A percentile compares a stretch with the other conserved stretches of the same genome.
These are phyloP conservation scores for Mustela nigripes DNA, from an alignment of 2,113 vertebrate species.

Conservation along the genomic window DNA sequence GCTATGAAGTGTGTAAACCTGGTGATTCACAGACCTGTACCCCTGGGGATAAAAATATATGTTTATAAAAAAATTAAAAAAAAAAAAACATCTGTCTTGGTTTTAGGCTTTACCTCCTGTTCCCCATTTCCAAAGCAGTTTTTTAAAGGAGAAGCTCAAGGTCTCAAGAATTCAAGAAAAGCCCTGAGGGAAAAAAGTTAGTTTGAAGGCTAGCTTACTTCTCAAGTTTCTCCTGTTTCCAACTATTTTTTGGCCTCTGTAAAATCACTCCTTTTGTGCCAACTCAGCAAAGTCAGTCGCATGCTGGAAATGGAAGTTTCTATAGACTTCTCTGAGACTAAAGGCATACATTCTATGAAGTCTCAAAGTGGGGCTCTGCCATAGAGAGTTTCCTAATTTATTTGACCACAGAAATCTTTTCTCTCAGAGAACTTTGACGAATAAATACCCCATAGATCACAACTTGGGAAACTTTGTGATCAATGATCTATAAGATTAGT, in stretches of 20 bases:
- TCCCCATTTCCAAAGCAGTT: background rate
- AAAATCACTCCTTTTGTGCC: constrained; percentile 57
- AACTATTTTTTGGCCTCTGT: constrained; percentile 27
- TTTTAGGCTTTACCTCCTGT: background rate
- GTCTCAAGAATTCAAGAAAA: constrained; percentile 15
- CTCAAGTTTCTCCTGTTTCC: constrained; percentile 26
- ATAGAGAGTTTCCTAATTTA: constrained; percentile 52
- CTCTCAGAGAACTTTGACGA: constrained; percentile 34
- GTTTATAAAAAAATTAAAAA: too few species aligned
- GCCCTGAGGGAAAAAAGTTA: background rate
- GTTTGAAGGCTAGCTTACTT: background rate
- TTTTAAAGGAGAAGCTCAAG: background rate
- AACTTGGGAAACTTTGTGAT: constrained; percentile 50
- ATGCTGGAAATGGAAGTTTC: constrained; percentile 56
- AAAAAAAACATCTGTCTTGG: background rate
- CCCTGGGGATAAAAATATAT: too few species aligned
- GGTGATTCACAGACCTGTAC: too few species aligned
- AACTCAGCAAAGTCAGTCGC: constrained; percentile 39
- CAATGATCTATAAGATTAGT: constrained; percentile 47
- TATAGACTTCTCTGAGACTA: constrained; percentile 52
- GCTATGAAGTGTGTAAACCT: too few species aligned
- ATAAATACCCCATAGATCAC: constrained; percentile 48
- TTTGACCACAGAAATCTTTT: constrained; percentile 57
- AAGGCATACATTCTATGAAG: constrained; percentile 35
- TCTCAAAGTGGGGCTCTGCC: background rate